Base-by-base conservation (phyloP, 2,888 invertebrate species). In the Epinotia demarniana region DNA sequence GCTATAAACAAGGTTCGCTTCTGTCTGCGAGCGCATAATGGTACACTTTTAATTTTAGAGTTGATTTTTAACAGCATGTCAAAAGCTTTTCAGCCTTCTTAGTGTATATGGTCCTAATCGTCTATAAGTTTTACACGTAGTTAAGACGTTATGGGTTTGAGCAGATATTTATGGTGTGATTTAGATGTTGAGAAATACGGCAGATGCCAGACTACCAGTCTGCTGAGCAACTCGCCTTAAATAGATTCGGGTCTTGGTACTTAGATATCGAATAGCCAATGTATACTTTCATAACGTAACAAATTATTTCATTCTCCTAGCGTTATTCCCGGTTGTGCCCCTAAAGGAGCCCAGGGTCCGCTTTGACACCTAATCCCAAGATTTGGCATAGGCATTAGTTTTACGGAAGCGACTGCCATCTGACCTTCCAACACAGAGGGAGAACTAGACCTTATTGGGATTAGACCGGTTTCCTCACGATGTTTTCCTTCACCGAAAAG, bases 81-180 rank as follows among this genome's bases (percentile, higher is more conserved):
- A 73, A 49, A 75, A 60, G 73, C 70, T 80, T 81, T 77, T 5
- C 9, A 43, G 39, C 18, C n/a, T 23, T 46, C n/a, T 23, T 13
- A 46, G 46, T n/a, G 23, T 23, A 6, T 39, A 69, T 46, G 27
- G 69, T 46, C 19, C 19, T 60, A 69, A 69, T 19, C 1, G 23
- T 12, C 43, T 43, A 18, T 46, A 6, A 58, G 11, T 27, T 69
- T 1, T 46, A 16, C n/a, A 60, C 16, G 46, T n/a, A 23, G 58
- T 69, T 60, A 69, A 5, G 5, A n/a, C 69, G 23, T 58, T 69
- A 60, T 69, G n/a, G 11, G 12, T 6, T 19, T 60, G 19, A 5
- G 81, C 79, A 78, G 66, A 76, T 79, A 80, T 85, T 84, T 86
- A 84, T 84, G 80, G 78, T 79, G 79, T 79, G 81, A 85, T 88